phyloP scores from a whole-genome alignment of 2,113 vertebrate genomes.

The Percina caprodes region DNA sequence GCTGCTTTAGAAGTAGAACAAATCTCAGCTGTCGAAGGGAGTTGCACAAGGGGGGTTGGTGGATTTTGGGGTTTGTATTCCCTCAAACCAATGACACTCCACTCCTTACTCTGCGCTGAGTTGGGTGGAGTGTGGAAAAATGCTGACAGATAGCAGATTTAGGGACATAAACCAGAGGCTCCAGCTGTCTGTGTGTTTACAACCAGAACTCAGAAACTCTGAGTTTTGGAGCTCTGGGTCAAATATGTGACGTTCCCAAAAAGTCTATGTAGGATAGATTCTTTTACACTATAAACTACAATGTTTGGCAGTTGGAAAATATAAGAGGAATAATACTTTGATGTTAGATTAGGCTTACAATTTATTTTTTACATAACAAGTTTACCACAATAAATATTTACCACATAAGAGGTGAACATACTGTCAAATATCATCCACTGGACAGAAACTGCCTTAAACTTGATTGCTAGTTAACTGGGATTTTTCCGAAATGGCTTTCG shows the following conservation, averaged over 20 bases:
- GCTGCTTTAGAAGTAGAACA: conserved; percentile 76
- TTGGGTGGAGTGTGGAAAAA: conserved; percentile 61
- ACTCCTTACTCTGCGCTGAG: conserved; percentile 20
- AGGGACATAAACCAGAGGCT: conserved; percentile 47
- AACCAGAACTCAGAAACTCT: conserved; percentile 27
- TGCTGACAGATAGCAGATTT: conserved; percentile 69
- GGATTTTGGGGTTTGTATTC: conserved; percentile 60
- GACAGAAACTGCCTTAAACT: background rate
- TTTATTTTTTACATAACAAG: conserved; percentile 31
- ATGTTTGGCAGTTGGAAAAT: background rate
- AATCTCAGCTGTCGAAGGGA: conserved; percentile 81
- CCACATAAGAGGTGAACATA: conserved; percentile 1
- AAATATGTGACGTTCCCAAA: conserved; percentile 10
- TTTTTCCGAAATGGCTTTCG: background rate
- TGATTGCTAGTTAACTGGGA: background rate
- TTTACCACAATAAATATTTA: conserved; percentile 6
- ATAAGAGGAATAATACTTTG: conserved; percentile 1
- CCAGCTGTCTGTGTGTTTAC: conserved; percentile 66
- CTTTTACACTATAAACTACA: background rate
- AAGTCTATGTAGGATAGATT: background rate
- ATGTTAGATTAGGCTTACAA: conserved; percentile 17
- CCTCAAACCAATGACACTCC: conserved; percentile 53
- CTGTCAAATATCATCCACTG: background rate
- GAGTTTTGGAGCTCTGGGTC: conserved; percentile 21
- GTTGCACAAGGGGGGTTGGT: conserved; percentile 52